A percentile compares a stretch with the other conserved stretches of the same genome.
Evolutionary conservation across 2,888 invertebrate genomes (phyloP).

Genomic region (Trachelus stipa): DNA sequence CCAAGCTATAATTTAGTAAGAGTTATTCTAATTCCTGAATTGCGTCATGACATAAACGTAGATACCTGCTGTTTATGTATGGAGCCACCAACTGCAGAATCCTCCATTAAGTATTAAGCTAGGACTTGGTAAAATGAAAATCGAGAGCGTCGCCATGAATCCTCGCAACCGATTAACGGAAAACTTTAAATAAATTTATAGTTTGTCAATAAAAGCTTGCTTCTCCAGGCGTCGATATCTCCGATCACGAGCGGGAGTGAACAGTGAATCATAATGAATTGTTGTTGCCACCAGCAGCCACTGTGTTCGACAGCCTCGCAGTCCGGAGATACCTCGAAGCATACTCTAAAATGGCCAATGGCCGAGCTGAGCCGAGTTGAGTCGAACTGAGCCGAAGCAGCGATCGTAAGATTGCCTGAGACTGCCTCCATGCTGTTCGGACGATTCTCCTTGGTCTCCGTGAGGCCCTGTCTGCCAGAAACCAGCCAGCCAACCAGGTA

Average conservation of each 20-base stretch:
- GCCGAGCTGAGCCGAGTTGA: neutral
- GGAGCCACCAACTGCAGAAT: neutral
- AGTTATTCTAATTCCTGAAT: neutral
- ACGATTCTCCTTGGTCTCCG: neutral
- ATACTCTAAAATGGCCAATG: too few relatives aligned
- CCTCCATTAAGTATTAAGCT: too few relatives aligned
- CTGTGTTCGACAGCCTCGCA: too few relatives aligned
- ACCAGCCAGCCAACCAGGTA: slow-evolving; percentile 26
- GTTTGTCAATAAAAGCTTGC: slow-evolving; percentile 25
- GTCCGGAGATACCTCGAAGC: too few relatives aligned
- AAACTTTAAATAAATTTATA: neutral
- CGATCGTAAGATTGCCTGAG: too few relatives aligned
- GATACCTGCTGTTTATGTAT: neutral
- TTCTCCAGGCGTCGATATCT: slow-evolving; percentile 38
- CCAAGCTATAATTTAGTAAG: neutral
- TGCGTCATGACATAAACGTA: neutral
- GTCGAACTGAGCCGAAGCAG: too few relatives aligned
- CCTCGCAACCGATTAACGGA: neutral
- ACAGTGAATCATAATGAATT: neutral
- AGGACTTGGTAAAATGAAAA: too few relatives aligned
- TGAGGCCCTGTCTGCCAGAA: neutral
- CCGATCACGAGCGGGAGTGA: slow-evolving; percentile 3
- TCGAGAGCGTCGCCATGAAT: neutral
- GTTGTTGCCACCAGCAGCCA: neutral
- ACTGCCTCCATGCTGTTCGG: too few relatives aligned